A percentile compares a stretch with the other conserved stretches of the same genome.
These are phyloP conservation scores for Stegodyphus dumicola DNA, from an alignment of 1,140 invertebrate genomes.

Conservation along the genomic window DNA sequence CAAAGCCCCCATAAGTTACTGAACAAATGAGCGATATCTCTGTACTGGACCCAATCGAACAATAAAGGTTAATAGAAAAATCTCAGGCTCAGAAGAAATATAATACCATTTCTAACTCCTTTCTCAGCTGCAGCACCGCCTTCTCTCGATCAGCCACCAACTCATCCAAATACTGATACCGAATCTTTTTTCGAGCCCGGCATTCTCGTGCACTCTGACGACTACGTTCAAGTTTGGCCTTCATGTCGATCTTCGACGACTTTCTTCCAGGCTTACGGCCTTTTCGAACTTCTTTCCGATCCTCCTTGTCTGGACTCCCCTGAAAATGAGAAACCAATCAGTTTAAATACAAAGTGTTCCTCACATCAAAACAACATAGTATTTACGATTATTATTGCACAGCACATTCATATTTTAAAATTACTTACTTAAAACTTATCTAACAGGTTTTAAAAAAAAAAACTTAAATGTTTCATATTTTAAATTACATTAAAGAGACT, in stretches of 20 bases:
- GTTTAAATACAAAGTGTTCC: neutral
- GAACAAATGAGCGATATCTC: too few species aligned
- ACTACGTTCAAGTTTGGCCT: conserved; percentile 94
- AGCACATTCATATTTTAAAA: too few species aligned
- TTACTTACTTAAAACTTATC: too few species aligned
- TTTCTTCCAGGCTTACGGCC: conserved; percentile 89
- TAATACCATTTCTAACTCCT: conserved; percentile 89
- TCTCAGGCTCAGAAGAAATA: neutral
- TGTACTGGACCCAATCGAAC: too few species aligned
- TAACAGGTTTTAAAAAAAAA: too few species aligned
- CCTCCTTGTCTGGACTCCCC: conserved; percentile 51
- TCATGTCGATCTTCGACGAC: conserved; percentile 91
- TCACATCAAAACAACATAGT: too few species aligned
- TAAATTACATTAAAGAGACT: too few species aligned
- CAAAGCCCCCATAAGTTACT: too few species aligned
- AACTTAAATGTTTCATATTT: too few species aligned
- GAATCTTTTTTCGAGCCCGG: conserved; percentile 93
- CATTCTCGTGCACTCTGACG: conserved; percentile 97
- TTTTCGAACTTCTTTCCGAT: conserved; percentile 72
- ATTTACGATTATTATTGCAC: too few species aligned
- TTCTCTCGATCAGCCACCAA: conserved; percentile 92
- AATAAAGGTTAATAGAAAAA: too few species aligned
- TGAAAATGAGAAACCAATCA: neutral
- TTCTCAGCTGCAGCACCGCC: conserved; percentile 87
- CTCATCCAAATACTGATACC: conserved; percentile 97